Base-by-base conservation (phyloP, 2,888 invertebrate species). In the Hydroisotoma schaefferi region DNA sequence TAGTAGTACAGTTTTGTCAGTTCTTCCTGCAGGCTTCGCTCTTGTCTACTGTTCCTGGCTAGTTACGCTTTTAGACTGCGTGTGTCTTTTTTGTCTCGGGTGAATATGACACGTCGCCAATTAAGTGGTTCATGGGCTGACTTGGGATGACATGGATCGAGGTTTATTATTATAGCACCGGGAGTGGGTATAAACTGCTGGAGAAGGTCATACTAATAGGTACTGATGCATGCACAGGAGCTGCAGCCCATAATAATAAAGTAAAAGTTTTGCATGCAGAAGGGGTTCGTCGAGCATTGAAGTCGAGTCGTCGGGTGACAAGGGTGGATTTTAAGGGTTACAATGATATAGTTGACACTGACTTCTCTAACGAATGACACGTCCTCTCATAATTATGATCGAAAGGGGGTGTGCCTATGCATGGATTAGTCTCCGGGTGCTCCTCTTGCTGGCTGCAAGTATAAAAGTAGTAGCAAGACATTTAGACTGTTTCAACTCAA, bases 101-200 rank as follows among this genome's bases (percentile, higher is more conserved):
- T n/a, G n/a, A n/a, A 53, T 55, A 60, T 60, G 63, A 60, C 63
- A 57, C 57, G 60, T 63, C 57, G 63, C 63, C 59, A 60, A 63
- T 63, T 63, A 60, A 60, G 52, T 55, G 28, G n/a, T 51, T 27
- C 28, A 6, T 27, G 12, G 18, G 43, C 43, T 6, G 10, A 15
- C 6, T 23, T 22, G 46, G 25, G 20, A 40, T 40, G 40, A 40
- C n/a, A n/a, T n/a, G n/a, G n/a, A n/a, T n/a, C n/a, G n/a, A n/a
- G n/a, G n/a, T n/a, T n/a, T n/a, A n/a, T n/a, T n/a, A n/a, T n/a
- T n/a, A n/a, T n/a, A n/a, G n/a, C n/a, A n/a, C n/a, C n/a, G n/a
- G n/a, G n/a, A n/a, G n/a, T n/a, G n/a, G n/a, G n/a, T n/a, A n/a
- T n/a, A n/a, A n/a, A n/a, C n/a, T n/a, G n/a, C n/a, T n/a, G n/a